Percentiles rank a stretch among this genome's conserved stretches.
These are phyloP conservation scores for Actinemys pallida DNA, from an alignment of 2,113 vertebrate genomes.

Conservation along the genomic window DNA sequence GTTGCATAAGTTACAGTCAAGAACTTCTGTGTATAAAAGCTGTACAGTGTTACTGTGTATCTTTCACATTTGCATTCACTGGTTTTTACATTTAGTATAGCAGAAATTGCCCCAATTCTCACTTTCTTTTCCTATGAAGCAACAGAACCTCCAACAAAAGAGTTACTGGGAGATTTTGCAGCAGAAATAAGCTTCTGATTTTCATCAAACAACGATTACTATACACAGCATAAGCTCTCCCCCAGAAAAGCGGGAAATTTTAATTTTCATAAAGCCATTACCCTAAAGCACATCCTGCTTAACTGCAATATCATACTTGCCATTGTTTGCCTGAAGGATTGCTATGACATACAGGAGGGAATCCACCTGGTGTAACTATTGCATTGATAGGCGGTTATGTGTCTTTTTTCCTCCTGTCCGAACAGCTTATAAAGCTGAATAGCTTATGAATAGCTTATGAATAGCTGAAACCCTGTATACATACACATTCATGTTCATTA, in stretches of 20 bases:
- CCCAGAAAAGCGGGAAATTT: neutral
- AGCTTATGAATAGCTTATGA: too few species aligned
- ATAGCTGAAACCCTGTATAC: neutral
- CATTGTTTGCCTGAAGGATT: neutral
- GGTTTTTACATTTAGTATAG: neutral
- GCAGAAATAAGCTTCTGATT: neutral
- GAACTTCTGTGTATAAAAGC: neutral
- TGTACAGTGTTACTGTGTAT: accelerated
- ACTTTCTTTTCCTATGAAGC: neutral
- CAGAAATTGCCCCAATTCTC: neutral
- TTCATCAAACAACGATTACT: neutral
- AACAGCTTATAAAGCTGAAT: neutral
- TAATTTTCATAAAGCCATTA: neutral
- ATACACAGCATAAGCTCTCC: neutral
- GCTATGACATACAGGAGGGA: neutral
- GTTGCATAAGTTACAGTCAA: neutral
- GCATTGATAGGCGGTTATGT: neutral
- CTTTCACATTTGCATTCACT: neutral
- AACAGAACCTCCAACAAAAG: neutral
- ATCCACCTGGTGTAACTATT: neutral
- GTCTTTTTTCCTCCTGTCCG: neutral
- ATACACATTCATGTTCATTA: neutral
- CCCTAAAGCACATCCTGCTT: neutral
- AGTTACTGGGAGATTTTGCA: neutral
- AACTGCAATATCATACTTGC: neutral